A percentile compares a stretch with the other conserved stretches of the same genome.
phyloP scores from a whole-genome alignment of 2,113 vertebrate species.

The Pseudolaguvia tuberculata region DNA sequence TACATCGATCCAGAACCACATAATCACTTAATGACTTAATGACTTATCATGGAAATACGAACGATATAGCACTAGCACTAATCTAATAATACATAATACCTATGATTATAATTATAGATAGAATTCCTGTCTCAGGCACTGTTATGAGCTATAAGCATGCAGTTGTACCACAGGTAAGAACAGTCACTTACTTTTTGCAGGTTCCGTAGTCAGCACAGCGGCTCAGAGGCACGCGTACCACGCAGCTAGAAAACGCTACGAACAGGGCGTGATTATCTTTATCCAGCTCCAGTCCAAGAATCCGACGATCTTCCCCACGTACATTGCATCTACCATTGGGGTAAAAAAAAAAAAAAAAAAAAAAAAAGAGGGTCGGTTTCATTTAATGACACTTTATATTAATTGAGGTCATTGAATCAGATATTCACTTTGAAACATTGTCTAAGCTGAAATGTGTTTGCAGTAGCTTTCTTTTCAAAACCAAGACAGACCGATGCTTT shows the following conservation, averaged over 20 bases:
- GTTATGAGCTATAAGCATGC: background rate
- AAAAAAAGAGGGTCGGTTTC: too few relatives aligned
- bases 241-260: slow-evolving; percentile 82
- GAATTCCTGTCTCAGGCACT: background rate
- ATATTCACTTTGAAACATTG: too few relatives aligned
- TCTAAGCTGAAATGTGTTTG: too few relatives aligned
- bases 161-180: background rate
- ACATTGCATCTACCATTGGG: slow-evolving; percentile 74
- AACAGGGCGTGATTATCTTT: slow-evolving; percentile 77
- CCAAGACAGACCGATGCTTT: too few relatives aligned
- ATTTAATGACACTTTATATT: too few relatives aligned
- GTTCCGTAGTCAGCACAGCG: slow-evolving; percentile 71
- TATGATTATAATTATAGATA: background rate
- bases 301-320: slow-evolving; percentile 69
- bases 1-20: background rate
- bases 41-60: background rate
- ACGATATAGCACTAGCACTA: too few relatives aligned
- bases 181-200: slow-evolving; percentile 76
- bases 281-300: slow-evolving; percentile 81
- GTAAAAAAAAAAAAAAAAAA: background rate
- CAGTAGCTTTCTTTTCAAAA: too few relatives aligned
- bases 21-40: background rate
- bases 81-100: too few relatives aligned
- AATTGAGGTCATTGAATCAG: background rate
- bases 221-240: slow-evolving; percentile 79